phyloP scores from a whole-genome alignment of 2,888 invertebrate genomes.

The Agrotis puta region DNA sequence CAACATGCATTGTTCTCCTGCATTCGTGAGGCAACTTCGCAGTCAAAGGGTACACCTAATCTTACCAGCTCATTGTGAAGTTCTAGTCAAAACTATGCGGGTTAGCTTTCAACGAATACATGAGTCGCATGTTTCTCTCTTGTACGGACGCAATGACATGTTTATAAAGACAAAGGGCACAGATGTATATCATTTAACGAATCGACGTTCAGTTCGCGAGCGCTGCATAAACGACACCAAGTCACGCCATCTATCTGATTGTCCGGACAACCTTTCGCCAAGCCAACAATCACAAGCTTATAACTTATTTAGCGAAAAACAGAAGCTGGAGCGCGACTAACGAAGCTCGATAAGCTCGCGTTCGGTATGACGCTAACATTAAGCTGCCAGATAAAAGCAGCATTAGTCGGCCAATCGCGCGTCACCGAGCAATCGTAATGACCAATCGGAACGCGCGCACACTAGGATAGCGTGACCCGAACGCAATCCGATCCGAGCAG shows the following conservation, averaged over 20 bases:
- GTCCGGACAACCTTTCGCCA: slow-evolving; percentile 83
- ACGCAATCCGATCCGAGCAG: slow-evolving; percentile 88
- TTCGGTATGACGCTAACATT: slow-evolving; percentile 87
- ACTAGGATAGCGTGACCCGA: slow-evolving; percentile 91
- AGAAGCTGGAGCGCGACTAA: slow-evolving; percentile 87
- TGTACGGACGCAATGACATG: slow-evolving; percentile 85
- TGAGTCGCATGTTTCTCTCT: slow-evolving; percentile 81
- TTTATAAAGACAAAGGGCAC: slow-evolving; percentile 89
- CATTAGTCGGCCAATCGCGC: slow-evolving; percentile 87
- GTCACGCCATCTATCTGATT: slow-evolving; percentile 91
- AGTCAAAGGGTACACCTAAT: slow-evolving; percentile 75
- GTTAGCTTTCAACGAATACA: slow-evolving; percentile 78
- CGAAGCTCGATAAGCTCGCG: slow-evolving; percentile 86
- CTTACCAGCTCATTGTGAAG: slow-evolving; percentile 73
- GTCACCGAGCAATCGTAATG: slow-evolving; percentile 85
- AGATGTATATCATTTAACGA: slow-evolving; percentile 90
- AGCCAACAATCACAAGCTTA: slow-evolving; percentile 86
- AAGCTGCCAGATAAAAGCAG: slow-evolving; percentile 83
- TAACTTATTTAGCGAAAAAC: slow-evolving; percentile 90
- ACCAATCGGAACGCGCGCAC: slow-evolving; percentile 85
- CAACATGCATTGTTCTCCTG: slow-evolving; percentile 66
- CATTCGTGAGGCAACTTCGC: slow-evolving; percentile 66
- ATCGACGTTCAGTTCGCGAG: slow-evolving; percentile 87
- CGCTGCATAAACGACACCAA: slow-evolving; percentile 87
- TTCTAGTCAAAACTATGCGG: slow-evolving; percentile 82